These are phyloP conservation scores for Oreonectes daqikongensis DNA, from an alignment of 2,797 vertebrate species.

Conservation along the genomic window DNA sequence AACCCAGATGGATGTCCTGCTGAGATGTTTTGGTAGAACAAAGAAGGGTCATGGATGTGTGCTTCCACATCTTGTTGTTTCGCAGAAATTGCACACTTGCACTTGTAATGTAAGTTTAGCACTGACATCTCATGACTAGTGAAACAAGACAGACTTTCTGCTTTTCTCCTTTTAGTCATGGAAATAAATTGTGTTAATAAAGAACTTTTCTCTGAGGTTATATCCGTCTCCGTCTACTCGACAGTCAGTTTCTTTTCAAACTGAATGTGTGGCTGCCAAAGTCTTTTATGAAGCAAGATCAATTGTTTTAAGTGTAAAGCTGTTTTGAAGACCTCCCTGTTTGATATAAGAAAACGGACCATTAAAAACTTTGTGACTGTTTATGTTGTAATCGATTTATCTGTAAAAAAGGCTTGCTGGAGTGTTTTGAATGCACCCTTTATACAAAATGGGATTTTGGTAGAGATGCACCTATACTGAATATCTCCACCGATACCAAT, in stretches of 20 bases:
- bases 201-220: slow-evolving; percentile 40
- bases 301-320: neutral
- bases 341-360: neutral
- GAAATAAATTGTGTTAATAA: slow-evolving; percentile 26
- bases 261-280: slow-evolving; percentile 22
- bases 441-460: too few species aligned
- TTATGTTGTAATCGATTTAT: too few species aligned
- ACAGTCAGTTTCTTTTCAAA: slow-evolving; percentile 4
- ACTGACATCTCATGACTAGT: slow-evolving; percentile 19
- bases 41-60: neutral
- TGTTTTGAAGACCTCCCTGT: slow-evolving; percentile 23
- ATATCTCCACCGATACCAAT: too few species aligned
- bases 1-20: slow-evolving; percentile 10
- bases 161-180: slow-evolving; percentile 12
- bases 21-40: slow-evolving; percentile 26
- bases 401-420: too few species aligned
- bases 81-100: neutral
- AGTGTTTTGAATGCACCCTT: too few species aligned
- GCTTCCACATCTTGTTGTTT: neutral
- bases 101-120: neutral
- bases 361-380: too few species aligned
- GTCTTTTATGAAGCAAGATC: neutral
- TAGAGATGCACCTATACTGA: too few species aligned
- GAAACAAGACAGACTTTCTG: slow-evolving; percentile 18
- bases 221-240: slow-evolving; percentile 22